Conservation (phyloP, 2,888 invertebrate genomes). For the Candidula unifasciata region DNA sequence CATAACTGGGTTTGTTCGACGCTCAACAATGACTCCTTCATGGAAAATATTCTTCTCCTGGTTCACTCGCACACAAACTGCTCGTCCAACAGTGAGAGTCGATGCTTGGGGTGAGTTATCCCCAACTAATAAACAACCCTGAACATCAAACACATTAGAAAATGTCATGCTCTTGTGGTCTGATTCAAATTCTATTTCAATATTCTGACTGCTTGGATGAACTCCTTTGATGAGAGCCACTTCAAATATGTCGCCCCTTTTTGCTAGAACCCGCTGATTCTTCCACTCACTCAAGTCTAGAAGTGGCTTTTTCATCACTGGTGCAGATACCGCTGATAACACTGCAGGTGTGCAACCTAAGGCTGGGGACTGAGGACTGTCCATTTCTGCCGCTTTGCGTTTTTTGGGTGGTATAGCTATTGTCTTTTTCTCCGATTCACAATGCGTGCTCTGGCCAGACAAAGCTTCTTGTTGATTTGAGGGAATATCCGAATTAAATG, state of each 20-base stretch:
- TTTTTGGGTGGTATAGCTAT: slow-evolving; percentile 92
- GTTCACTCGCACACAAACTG: slow-evolving; percentile 84
- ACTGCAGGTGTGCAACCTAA: not conserved
- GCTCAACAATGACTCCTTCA: slow-evolving; percentile 88
- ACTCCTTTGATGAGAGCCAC: slow-evolving; percentile 89
- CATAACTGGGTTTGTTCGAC: slow-evolving; percentile 80
- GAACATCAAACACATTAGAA: slow-evolving; percentile 84
- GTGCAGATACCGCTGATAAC: slow-evolving; percentile 24
- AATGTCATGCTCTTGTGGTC: slow-evolving; percentile 85
- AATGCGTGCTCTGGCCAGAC: not conserved
- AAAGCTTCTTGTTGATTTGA: not conserved
- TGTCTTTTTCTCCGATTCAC: slow-evolving; percentile 50
- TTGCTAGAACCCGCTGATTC: slow-evolving; percentile 93
- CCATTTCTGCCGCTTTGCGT: slow-evolving; percentile 82
- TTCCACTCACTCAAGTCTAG: slow-evolving; percentile 95
- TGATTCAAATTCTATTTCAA: slow-evolving; percentile 90
- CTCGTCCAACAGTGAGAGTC: slow-evolving; percentile 87
- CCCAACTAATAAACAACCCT: slow-evolving; percentile 91
- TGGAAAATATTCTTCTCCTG: slow-evolving; percentile 86
- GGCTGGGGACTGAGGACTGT: slow-evolving; percentile 28
- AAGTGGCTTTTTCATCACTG: slow-evolving; percentile 58
- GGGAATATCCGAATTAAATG: not conserved
- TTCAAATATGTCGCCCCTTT: slow-evolving; percentile 86
- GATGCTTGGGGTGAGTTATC: slow-evolving; percentile 90
- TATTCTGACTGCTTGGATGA: slow-evolving; percentile 80